A percentile compares a stretch with the other conserved stretches of the same genome.
Evolutionary conservation across 2,888 invertebrate species (phyloP).

Genomic region (Polia nebulosa): DNA sequence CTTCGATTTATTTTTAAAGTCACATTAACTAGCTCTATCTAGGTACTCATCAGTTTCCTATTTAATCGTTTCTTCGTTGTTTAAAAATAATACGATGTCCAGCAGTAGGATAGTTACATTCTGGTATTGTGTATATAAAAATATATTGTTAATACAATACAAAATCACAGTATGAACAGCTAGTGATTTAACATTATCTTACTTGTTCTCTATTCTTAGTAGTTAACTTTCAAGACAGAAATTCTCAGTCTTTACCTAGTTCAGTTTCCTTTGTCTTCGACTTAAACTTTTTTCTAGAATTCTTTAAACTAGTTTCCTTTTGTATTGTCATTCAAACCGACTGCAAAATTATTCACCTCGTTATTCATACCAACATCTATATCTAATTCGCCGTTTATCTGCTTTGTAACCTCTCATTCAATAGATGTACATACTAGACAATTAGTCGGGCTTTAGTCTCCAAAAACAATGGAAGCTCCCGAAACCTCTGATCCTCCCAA

Average conservation of each 20-base stretch:
- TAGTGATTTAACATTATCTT: background rate
- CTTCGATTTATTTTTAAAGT: slow-evolving; percentile 13
- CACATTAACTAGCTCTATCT: background rate
- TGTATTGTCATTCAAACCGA: slow-evolving; percentile 14
- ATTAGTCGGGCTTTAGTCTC: slow-evolving; percentile 65
- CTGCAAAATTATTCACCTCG: slow-evolving; percentile 24
- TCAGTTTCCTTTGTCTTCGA: slow-evolving; percentile 36
- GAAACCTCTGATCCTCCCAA: slow-evolving; percentile 64
- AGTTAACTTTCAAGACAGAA: slow-evolving; percentile 15
- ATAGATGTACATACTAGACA: slow-evolving; percentile 61
- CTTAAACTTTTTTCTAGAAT: slow-evolving; percentile 25
- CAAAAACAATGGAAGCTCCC: slow-evolving; percentile 69
- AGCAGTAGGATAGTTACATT: background rate
- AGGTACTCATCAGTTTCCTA: background rate
- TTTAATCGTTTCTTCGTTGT: background rate
- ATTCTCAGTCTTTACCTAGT: slow-evolving; percentile 6
- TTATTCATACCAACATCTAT: slow-evolving; percentile 1
- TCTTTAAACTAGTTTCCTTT: slow-evolving; percentile 30
- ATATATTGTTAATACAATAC: background rate
- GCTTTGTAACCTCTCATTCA: slow-evolving; percentile 47
- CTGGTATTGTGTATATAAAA: background rate
- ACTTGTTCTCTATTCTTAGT: slow-evolving; percentile 1
- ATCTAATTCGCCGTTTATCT: slow-evolving; percentile 25
- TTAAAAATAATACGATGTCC: background rate
- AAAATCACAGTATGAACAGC: background rate